Conservation (phyloP, 2,797 vertebrate species). For the Acomys russatus region DNA sequence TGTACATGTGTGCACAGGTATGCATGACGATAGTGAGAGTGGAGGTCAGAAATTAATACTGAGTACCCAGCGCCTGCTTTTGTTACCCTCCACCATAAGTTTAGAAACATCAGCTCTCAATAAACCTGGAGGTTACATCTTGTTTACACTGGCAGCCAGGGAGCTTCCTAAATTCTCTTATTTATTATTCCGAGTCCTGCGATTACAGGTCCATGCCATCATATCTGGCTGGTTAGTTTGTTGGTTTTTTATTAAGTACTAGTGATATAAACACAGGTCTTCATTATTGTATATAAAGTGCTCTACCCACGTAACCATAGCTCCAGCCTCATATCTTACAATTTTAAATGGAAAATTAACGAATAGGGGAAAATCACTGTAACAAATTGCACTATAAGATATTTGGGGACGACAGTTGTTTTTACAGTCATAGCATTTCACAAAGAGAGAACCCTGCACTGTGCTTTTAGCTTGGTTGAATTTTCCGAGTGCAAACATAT, state of each 20-base stretch:
- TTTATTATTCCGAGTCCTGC: not conserved
- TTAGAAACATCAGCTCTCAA: not conserved
- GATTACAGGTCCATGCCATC: not conserved
- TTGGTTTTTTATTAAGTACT: not conserved
- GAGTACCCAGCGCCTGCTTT: not conserved
- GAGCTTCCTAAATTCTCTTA: not conserved
- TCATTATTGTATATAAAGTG: not conserved
- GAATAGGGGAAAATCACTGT: not conserved
- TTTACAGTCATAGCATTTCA: fast-evolving
- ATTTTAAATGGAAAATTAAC: not conserved
- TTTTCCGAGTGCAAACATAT: not conserved
- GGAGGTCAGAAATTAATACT: not conserved
- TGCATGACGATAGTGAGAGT: not conserved
- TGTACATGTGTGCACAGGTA: not conserved
- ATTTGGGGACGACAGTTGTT: not conserved
- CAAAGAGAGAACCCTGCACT: not conserved
- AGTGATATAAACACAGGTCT: not conserved
- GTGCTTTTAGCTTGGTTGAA: not conserved
- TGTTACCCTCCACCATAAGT: not conserved
- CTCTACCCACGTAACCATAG: not conserved
- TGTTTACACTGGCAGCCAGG: too few relatives aligned
- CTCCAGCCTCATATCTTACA: not conserved
- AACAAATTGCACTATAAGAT: not conserved
- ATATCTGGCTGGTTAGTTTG: not conserved
- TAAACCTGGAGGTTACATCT: not conserved